Evolutionary conservation across 2,888 invertebrate genomes (phyloP), one percentile per base, ranked within the genome.

Genomic region (Thymelicus acteon): DNA sequence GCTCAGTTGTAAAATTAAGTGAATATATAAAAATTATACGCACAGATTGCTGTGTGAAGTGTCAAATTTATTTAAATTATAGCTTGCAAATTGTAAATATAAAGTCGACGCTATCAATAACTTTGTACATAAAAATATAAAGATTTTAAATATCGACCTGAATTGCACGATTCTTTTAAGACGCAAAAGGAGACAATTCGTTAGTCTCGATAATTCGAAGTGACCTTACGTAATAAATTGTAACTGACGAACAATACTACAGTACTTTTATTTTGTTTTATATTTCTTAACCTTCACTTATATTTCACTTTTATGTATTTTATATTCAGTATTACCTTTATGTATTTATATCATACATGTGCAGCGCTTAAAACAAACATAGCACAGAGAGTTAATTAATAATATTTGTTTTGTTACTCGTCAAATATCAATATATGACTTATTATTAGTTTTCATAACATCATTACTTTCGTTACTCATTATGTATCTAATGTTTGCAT

Each of bases 1-100:
- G 77, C 77, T 76, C 77, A 77, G 72, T 76, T 73, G 74, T 76
- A 74, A 76, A 72, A 72, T 76, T 72, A 66, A 75, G 54, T 70
- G 63, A 69, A 52, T 68, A 52, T 73, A 31, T 40, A 44, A 61
- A 61, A 60, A 40, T 31, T 60, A 60, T 37, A 37, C 68, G 54
- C 68, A 67, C 52, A 60, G 39, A 1, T n/a, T 31, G 13, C 13
- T 65, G 66, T 24, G 37, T 10, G 44, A 58, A 10, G 60, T 19
- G 52, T 61, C 52, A 10, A 54, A 39, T 60, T 15, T 49, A 67
- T 60, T 40, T 67, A 67, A 37, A 40, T 54, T 61, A 57, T 68
- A 44, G 52, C 47, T 31, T 19, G 24, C 12, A 24, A 57, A 54
- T 47, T 68, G 68, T 68, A 68, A 62, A 68, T 68, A 68, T 61